Conservation (phyloP, 2,888 invertebrate species). For the Apocheima hispidaria region DNA sequence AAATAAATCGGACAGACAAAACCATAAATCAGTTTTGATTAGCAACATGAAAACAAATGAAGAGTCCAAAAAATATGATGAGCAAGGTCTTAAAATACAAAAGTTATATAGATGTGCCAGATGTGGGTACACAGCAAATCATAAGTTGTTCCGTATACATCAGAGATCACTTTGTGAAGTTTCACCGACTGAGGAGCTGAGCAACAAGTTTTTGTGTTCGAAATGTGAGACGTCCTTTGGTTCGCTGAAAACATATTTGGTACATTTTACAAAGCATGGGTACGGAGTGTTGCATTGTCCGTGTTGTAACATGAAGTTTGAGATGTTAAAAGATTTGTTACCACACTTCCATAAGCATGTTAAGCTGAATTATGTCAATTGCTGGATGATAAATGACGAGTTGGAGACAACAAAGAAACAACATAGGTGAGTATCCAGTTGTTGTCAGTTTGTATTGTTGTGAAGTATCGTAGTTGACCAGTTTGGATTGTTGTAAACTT, state of each 20-base stretch:
- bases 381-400: conserved; percentile 14
- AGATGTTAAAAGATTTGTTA: accelerated
- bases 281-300: conserved; percentile 47
- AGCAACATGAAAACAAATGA: background rate
- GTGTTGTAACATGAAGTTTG: conserved; percentile 37
- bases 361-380: conserved; percentile 32
- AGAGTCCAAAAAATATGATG: background rate
- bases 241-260: conserved; percentile 41
- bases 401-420: conserved; percentile 18
- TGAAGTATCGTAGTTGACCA: too few species aligned
- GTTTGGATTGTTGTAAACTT: too few species aligned
- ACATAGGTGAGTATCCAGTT: conserved; percentile 36
- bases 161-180: background rate
- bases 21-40: background rate
- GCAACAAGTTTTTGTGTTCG: conserved; percentile 36
- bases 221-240: conserved; percentile 44
- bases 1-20: background rate
- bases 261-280: conserved; percentile 53
- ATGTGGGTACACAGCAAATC: conserved; percentile 34
- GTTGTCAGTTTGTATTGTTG: background rate
- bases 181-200: background rate
- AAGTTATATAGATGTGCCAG: conserved; percentile 26
- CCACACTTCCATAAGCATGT: conserved; percentile 53
- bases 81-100: background rate
- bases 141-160: conserved; percentile 29